Evolutionary conservation across 2,888 invertebrate species (phyloP).

Genomic region (Blastobasis lacticolella): DNA sequence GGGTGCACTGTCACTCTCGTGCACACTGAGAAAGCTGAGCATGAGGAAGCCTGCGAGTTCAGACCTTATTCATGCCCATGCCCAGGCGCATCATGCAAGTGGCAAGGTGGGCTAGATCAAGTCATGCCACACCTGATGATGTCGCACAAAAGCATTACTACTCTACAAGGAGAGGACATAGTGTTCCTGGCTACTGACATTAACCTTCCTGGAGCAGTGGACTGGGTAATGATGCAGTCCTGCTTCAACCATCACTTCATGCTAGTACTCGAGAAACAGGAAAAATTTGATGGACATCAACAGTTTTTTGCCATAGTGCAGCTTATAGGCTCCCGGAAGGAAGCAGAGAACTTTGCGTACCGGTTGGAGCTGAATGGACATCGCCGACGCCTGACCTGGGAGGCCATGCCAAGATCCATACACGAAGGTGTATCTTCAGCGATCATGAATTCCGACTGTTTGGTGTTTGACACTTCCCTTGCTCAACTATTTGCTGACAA

Average conservation of each 20-base stretch:
- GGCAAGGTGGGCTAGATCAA: constrained; percentile 98
- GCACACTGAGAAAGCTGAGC: constrained; percentile 98
- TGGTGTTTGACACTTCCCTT: constrained; percentile 98
- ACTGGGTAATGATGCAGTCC: constrained; percentile 99
- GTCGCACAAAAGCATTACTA: constrained; percentile 98
- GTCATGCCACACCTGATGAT: constrained; percentile 99
- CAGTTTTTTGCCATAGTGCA: constrained; percentile 99
- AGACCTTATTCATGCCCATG: constrained; percentile 99
- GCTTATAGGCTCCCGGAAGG: constrained; percentile 97
- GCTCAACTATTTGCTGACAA: constrained; percentile 99
- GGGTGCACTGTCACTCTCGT: constrained; percentile 94
- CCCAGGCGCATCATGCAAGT: constrained; percentile 99
- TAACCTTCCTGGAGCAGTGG: constrained; percentile 98
- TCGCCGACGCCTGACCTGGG: constrained; percentile 96
- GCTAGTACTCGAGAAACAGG: constrained; percentile 98
- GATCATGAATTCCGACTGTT: constrained; percentile 97
- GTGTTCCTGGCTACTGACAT: constrained; percentile 99
- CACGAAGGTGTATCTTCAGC: constrained; percentile 99
- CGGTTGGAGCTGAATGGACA: constrained; percentile 97
- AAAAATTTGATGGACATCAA: constrained; percentile 96
- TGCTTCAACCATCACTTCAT: constrained; percentile 99
- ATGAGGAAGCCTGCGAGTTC: constrained; percentile 98
- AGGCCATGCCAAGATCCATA: constrained; percentile 98
- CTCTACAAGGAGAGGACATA: constrained; percentile 98
- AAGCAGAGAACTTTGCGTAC: constrained; percentile 99